These are phyloP conservation scores for Epinotia demarniana DNA, from an alignment of 2,888 invertebrate genomes.

Conservation along the genomic window DNA sequence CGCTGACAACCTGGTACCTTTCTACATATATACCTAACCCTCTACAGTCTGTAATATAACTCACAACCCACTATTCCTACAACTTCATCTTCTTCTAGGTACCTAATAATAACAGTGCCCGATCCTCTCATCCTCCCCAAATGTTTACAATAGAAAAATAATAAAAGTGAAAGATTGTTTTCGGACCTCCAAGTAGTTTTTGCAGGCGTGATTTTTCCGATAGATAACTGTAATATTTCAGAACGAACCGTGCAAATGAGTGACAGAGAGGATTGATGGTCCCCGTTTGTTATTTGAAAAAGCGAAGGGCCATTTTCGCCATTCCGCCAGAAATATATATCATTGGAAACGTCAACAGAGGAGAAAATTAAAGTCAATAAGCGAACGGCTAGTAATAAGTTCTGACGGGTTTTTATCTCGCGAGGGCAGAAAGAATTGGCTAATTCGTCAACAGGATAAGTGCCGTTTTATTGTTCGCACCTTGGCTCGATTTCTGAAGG, in stretches of 20 bases:
- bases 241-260: slow-evolving; percentile 77
- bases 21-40: no score
- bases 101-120: slow-evolving; percentile 9
- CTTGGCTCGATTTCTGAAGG: slow-evolving; percentile 53
- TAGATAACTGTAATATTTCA: slow-evolving; percentile 81
- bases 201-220: slow-evolving; percentile 74
- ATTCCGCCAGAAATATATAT: slow-evolving; percentile 77
- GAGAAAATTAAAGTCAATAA: slow-evolving; percentile 84
- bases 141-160: slow-evolving; percentile 83
- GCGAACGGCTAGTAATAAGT: slow-evolving; percentile 72
- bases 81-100: not conserved
- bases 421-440: slow-evolving; percentile 70
- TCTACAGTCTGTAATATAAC: no score
- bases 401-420: slow-evolving; percentile 65
- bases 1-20: no score
- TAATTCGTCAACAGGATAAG: slow-evolving; percentile 79
- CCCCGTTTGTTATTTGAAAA: slow-evolving; percentile 82
- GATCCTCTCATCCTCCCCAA: slow-evolving; percentile 66
- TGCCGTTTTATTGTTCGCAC: slow-evolving; percentile 73
- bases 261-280: slow-evolving; percentile 79
- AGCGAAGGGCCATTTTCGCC: slow-evolving; percentile 79
- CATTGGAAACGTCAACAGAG: slow-evolving; percentile 81
- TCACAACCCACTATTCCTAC: not conserved
- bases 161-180: slow-evolving; percentile 80
- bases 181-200: slow-evolving; percentile 75